phyloP scores from a whole-genome alignment of 2,113 vertebrate genomes.

The Ptilonorhynchus violaceus region DNA sequence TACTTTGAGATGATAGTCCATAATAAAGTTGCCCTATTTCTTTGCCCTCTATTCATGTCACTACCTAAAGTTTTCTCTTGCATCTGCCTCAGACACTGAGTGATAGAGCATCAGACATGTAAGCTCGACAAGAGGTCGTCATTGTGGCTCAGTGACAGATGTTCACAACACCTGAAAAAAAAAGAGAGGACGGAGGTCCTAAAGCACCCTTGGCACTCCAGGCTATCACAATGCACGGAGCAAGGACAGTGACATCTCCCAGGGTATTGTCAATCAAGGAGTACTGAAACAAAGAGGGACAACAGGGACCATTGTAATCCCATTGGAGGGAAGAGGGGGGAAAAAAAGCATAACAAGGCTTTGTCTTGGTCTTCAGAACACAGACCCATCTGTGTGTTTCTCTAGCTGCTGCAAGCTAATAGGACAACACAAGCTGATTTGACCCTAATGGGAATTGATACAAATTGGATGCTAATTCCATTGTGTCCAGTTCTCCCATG shows the following conservation, averaged over 20 bases:
- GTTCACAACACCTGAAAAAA: constrained; percentile 68
- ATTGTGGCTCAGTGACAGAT: constrained; percentile 66
- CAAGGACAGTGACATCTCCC: constrained; percentile 80
- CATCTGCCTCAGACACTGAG: constrained; percentile 57
- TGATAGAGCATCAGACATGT: constrained; percentile 55
- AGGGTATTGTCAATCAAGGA: constrained; percentile 86
- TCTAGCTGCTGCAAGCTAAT: constrained; percentile 69
- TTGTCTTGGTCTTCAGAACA: constrained; percentile 68
- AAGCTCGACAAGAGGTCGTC: constrained; percentile 59
- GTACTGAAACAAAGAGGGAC: constrained; percentile 57
- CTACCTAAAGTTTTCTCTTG: constrained; percentile 62
- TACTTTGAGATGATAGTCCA: constrained; percentile 74
- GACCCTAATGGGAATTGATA: constrained; percentile 62
- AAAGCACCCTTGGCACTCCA: constrained; percentile 24
- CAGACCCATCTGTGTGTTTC: constrained; percentile 60
- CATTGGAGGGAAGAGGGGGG: constrained; percentile 24
- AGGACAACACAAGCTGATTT: constrained; percentile 61
- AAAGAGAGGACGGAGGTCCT: background rate
- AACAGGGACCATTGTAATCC: constrained; percentile 74
- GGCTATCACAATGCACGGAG: constrained; percentile 62
- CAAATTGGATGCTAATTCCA: constrained; percentile 75
- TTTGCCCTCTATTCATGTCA: constrained; percentile 53
- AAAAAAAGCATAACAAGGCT: constrained; percentile 69
- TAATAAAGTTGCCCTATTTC: constrained; percentile 73
- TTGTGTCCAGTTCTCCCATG: constrained; percentile 61